These are phyloP conservation scores for Noctua fimbriata DNA, from an alignment of 2,888 invertebrate species.

Conservation along the genomic window DNA sequence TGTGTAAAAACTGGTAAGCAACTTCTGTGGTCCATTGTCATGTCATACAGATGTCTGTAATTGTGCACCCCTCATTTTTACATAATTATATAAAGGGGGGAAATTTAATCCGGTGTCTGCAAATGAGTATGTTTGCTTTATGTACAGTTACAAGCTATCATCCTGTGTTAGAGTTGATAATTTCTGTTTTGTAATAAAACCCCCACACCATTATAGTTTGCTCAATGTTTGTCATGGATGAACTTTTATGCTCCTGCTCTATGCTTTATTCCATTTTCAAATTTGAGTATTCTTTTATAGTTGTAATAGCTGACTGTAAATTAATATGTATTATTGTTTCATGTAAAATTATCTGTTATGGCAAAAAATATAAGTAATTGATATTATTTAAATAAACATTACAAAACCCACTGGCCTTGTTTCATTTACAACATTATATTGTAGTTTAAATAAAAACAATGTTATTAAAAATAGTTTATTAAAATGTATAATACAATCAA, in stretches of 20 bases:
- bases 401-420: slow-evolving; percentile 21
- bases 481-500: slow-evolving; percentile 67
- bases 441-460: slow-evolving; percentile 28
- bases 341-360: slow-evolving; percentile 46
- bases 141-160: neutral
- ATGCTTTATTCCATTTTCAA: slow-evolving; percentile 6
- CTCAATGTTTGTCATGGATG: neutral
- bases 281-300: neutral
- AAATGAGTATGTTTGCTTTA: slow-evolving; percentile 6
- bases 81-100: neutral
- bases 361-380: slow-evolving; percentile 33
- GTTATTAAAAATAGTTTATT: slow-evolving; percentile 69
- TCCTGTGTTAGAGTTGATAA: neutral
- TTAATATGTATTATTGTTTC: slow-evolving; percentile 41
- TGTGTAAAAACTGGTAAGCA: neutral
- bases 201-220: neutral
- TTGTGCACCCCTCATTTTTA: neutral
- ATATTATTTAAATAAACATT: slow-evolving; percentile 62
- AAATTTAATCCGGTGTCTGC: neutral
- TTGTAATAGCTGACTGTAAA: slow-evolving; percentile 15
- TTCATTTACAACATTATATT: slow-evolving; percentile 6
- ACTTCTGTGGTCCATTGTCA: neutral
- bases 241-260: neutral
- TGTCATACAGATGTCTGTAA: neutral
- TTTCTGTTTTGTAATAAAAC: neutral